Evolutionary conservation across 2,888 invertebrate genomes (phyloP).

Genomic region (Meghimatium bilineatum): DNA sequence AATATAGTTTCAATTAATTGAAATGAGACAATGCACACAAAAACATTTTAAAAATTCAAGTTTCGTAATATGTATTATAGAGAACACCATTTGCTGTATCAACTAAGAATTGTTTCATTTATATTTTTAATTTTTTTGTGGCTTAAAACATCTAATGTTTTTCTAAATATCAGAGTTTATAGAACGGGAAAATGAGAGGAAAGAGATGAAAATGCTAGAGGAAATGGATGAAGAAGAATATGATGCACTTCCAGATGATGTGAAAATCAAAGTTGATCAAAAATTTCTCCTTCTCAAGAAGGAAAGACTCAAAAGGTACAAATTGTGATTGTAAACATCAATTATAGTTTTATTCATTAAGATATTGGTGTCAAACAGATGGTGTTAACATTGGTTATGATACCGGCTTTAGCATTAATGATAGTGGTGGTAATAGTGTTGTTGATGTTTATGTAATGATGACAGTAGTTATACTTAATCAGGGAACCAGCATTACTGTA

Average conservation of each 20-base stretch:
- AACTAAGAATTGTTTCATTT: no score
- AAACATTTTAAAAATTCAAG: no score
- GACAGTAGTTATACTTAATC: background rate
- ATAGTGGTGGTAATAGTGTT: background rate
- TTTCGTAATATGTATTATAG: no score
- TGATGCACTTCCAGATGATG: conserved; percentile 74
- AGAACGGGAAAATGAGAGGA: conserved; percentile 64
- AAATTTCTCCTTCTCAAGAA: conserved; percentile 75
- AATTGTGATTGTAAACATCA: no score
- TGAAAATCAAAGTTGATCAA: conserved; percentile 73
- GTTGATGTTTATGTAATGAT: background rate
- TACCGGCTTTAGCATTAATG: background rate
- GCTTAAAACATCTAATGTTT: no score
- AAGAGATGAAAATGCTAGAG: conserved; percentile 71
- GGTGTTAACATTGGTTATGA: background rate
- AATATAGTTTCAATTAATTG: no score
- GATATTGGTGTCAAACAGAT: background rate
- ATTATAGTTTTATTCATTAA: background rate
- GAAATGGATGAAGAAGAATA: conserved; percentile 78
- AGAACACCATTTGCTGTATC: no score
- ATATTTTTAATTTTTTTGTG: no score
- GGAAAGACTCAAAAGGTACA: conserved; percentile 73
- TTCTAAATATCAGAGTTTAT: conserved; percentile 58
- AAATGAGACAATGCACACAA: no score
- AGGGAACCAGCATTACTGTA: no score